These are phyloP conservation scores for Augochlorella aurata DNA, from an alignment of 2,888 invertebrate species.

Conservation along the genomic window DNA sequence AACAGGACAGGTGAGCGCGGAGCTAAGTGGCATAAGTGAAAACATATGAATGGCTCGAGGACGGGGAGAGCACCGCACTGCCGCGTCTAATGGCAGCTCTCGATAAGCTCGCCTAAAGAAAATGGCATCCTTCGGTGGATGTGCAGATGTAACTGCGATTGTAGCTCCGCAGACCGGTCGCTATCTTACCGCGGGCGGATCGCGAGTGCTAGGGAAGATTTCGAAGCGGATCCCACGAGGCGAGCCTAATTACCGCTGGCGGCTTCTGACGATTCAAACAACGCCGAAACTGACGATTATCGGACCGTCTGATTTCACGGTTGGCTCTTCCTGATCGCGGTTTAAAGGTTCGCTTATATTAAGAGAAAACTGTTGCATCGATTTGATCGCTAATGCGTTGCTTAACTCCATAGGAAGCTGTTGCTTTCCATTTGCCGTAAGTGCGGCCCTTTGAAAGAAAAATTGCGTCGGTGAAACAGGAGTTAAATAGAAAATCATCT, in stretches of 20 bases:
- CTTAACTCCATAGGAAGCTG: no score
- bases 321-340: background rate
- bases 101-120: slow-evolving; percentile 40
- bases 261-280: background rate
- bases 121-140: slow-evolving; percentile 33
- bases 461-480: no score
- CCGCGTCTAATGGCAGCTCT: slow-evolving; percentile 40
- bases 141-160: background rate
- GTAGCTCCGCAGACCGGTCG: background rate
- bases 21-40: slow-evolving; percentile 59
- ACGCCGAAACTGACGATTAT: slow-evolving; percentile 1
- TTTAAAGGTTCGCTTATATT: background rate
- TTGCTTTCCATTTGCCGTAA: no score
- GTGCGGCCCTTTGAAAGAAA: no score
- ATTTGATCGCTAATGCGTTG: background rate
- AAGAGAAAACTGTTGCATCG: background rate
- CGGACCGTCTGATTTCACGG: background rate
- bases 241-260: background rate
- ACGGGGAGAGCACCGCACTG: slow-evolving; percentile 7
- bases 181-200: background rate
- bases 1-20: slow-evolving; percentile 59
- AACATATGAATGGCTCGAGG: slow-evolving; percentile 46
- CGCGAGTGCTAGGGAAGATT: background rate
- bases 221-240: background rate
- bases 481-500: no score